Percentiles rank a stretch among this genome's conserved stretches.
phyloP scores from a whole-genome alignment of 2,888 invertebrate species.

The Caenorhabditis auriculariae region DNA sequence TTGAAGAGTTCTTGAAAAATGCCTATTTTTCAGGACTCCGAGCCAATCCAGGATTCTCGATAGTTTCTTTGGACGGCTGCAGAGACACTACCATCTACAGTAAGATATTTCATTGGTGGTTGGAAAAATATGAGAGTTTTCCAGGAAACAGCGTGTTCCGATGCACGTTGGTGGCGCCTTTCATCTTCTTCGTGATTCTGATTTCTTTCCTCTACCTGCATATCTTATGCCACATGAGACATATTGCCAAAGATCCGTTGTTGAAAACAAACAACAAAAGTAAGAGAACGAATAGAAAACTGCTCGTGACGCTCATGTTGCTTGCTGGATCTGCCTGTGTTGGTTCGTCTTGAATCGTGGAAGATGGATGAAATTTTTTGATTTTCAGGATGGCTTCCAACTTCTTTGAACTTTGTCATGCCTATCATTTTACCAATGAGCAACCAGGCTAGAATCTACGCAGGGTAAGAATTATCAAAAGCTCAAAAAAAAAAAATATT shows the following conservation, averaged over 20 bases:
- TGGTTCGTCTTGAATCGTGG: slow-evolving; percentile 13
- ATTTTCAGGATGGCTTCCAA: slow-evolving; percentile 46
- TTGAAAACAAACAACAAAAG: slow-evolving; percentile 33
- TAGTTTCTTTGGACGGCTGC: slow-evolving; percentile 51
- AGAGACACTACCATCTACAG: slow-evolving; percentile 24
- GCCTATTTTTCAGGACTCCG: slow-evolving; percentile 26
- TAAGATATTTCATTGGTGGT: slow-evolving; percentile 5
- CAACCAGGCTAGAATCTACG: not conserved
- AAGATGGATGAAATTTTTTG: not conserved
- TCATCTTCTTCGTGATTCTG: slow-evolving; percentile 49
- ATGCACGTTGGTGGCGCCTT: slow-evolving; percentile 47
- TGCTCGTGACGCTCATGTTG: slow-evolving; percentile 51
- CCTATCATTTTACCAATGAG: slow-evolving; percentile 11
- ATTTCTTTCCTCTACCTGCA: slow-evolving; percentile 52
- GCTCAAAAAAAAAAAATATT: too few species aligned
- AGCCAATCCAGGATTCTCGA: slow-evolving; percentile 43
- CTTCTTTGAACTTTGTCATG: slow-evolving; percentile 40
- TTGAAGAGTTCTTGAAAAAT: too few species aligned
- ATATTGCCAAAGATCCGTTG: slow-evolving; percentile 41
- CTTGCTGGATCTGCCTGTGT: slow-evolving; percentile 53
- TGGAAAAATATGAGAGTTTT: slow-evolving; percentile 9
- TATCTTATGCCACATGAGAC: slow-evolving; percentile 53
- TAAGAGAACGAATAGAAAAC: slow-evolving; percentile 43
- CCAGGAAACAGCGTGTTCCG: slow-evolving; percentile 47
- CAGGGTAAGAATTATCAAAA: not conserved